A percentile compares a stretch with the other conserved stretches of the same genome.
These are phyloP conservation scores for Lacerta viridis DNA, from an alignment of 2,797 vertebrate species.

Conservation along the genomic window DNA sequence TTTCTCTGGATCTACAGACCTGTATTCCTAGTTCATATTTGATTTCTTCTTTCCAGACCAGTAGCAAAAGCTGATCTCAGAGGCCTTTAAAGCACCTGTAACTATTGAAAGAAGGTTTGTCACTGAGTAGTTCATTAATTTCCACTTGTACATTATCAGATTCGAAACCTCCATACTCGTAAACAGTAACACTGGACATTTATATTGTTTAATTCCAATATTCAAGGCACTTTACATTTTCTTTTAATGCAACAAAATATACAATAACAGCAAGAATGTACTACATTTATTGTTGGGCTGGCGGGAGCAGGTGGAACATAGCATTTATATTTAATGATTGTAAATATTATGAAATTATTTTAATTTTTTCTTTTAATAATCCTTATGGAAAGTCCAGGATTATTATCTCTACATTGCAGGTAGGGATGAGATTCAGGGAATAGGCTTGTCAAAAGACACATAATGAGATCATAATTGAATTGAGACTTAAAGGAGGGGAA, in stretches of 20 bases:
- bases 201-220: not conserved
- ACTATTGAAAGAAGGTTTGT: constrained; percentile 49
- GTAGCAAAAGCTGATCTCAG: constrained; percentile 24
- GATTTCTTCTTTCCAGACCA: constrained; percentile 39
- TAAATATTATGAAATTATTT: too few species aligned
- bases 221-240: not conserved
- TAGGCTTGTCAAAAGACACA: not conserved
- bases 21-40: constrained; percentile 44
- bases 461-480: not conserved
- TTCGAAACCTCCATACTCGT: not conserved
- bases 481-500: not conserved
- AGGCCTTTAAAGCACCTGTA: constrained; percentile 15
- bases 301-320: not conserved
- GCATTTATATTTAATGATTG: not conserved
- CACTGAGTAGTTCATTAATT: not conserved
- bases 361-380: not conserved
- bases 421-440: not conserved
- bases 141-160: not conserved
- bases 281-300: too few species aligned
- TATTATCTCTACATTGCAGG: not conserved
- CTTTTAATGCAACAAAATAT: too few species aligned
- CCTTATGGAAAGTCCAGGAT: not conserved
- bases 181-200: not conserved
- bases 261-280: too few species aligned
- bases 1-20: constrained; percentile 43